phyloP scores from a whole-genome alignment of 2,888 invertebrate genomes.

The Neoscelio sp. region DNA sequence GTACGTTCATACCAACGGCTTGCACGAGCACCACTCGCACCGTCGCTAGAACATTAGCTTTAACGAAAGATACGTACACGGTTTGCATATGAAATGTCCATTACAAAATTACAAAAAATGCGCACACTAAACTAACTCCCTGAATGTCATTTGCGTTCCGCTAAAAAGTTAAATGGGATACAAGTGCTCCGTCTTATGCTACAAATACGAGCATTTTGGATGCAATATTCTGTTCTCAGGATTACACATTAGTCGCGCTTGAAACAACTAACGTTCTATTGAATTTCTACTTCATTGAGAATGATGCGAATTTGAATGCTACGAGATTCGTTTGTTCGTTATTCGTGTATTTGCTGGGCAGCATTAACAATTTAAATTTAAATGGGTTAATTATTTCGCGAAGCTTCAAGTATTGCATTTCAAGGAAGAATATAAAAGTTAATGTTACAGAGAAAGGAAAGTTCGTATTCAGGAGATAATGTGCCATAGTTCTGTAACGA shows the following conservation, averaged over 20 bases:
- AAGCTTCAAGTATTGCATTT: not conserved
- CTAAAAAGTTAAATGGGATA: slow-evolving; percentile 19
- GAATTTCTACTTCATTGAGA: slow-evolving; percentile 36
- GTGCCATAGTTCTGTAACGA: too few species aligned
- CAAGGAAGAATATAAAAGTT: not conserved
- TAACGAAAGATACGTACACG: slow-evolving; percentile 72
- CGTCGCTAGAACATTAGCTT: slow-evolving; percentile 69
- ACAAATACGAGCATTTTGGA: not conserved
- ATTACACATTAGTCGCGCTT: slow-evolving; percentile 19
- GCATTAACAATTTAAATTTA: not conserved
- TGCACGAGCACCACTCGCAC: slow-evolving; percentile 50
- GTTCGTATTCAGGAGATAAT: too few species aligned
- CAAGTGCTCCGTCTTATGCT: slow-evolving; percentile 9
- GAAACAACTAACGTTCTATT: slow-evolving; percentile 14
- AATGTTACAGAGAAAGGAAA: too few species aligned
- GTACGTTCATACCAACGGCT: slow-evolving; percentile 70
- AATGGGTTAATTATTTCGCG: slow-evolving; percentile 15
- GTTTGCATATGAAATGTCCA: slow-evolving; percentile 71
- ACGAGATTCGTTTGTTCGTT: slow-evolving; percentile 23
- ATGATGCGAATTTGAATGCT: slow-evolving; percentile 13
- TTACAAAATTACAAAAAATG: slow-evolving; percentile 63
- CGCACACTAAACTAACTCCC: too few species aligned
- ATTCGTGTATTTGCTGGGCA: not conserved
- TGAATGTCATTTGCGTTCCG: too few species aligned
- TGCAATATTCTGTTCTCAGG: slow-evolving; percentile 1